Evolutionary conservation across 2,113 vertebrate genomes (phyloP).

Genomic region (Coracopsis vasa): DNA sequence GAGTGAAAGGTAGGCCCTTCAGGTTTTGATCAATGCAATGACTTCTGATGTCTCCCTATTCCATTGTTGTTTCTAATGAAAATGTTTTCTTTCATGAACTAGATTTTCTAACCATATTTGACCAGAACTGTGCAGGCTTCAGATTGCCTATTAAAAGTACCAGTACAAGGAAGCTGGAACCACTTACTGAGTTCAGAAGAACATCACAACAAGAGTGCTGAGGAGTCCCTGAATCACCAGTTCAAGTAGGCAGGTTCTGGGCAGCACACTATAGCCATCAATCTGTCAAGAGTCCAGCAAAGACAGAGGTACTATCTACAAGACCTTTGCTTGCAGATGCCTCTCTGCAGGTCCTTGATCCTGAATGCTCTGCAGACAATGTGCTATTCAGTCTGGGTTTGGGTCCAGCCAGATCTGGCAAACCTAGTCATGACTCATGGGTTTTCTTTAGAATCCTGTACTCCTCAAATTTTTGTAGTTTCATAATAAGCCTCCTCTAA

Average conservation of each 20-base stretch:
- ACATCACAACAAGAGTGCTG: neutral
- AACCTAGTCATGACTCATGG: constrained; percentile 6
- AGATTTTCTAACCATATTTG: neutral
- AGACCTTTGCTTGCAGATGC: neutral
- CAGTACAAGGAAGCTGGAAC: neutral
- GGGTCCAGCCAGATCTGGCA: constrained; percentile 32
- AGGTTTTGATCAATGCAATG: neutral
- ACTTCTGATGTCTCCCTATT: neutral
- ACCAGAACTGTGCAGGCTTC: neutral
- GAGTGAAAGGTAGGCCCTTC: neutral
- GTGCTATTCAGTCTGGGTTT: neutral
- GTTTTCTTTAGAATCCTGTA: constrained; percentile 31
- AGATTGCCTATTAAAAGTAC: neutral
- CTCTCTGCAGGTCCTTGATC: neutral
- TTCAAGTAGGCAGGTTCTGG: neutral
- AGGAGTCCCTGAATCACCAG: neutral
- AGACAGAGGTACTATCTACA: neutral
- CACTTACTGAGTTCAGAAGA: neutral
- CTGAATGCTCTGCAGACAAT: neutral
- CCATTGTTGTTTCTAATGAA: neutral
- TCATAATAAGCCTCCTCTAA: constrained; percentile 25
- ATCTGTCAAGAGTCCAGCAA: neutral
- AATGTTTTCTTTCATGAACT: neutral
- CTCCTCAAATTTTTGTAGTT: constrained; percentile 23
- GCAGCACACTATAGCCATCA: neutral